phyloP scores from a whole-genome alignment of 2,797 vertebrate genomes.

The Schizopygopsis malacanthus region DNA sequence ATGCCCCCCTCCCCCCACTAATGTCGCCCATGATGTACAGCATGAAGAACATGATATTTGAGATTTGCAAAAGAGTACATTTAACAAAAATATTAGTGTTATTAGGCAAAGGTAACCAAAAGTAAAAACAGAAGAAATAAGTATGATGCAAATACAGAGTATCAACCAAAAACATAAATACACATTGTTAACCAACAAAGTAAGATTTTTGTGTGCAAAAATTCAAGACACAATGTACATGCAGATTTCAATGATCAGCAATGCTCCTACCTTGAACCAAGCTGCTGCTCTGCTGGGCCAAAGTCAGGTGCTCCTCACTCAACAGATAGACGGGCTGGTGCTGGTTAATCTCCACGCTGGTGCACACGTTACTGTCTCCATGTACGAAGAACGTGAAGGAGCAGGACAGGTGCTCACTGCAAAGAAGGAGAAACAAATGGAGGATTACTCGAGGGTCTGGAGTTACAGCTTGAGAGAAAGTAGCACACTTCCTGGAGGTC shows the following conservation, averaged over 20 bases:
- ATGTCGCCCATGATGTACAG: no score
- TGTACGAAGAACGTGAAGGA: slow-evolving; percentile 99
- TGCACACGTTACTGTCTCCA: slow-evolving; percentile 97
- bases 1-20: no score
- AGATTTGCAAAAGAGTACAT: no score
- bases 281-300: slow-evolving; percentile 94
- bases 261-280: slow-evolving; percentile 90
- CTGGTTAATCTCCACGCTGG: slow-evolving; percentile 99
- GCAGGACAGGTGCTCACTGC: slow-evolving; percentile 96
- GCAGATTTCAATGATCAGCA: neutral
- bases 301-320: slow-evolving; percentile 92
- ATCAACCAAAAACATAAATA: no score
- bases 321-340: slow-evolving; percentile 97
- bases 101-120: no score
- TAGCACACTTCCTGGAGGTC: slow-evolving; percentile 17
- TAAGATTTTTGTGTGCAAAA: neutral
- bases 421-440: slow-evolving; percentile 75
- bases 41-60: no score
- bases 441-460: slow-evolving; percentile 86
- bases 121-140: no score
- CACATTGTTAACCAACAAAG: no score
- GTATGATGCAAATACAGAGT: no score
- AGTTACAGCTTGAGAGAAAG: slow-evolving; percentile 20
- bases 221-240: neutral
- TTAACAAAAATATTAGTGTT: no score